A percentile compares a stretch with the other conserved stretches of the same genome.
Evolutionary conservation across 1,140 invertebrate species (phyloP).

Genomic region (Temnothorax longispinosus): DNA sequence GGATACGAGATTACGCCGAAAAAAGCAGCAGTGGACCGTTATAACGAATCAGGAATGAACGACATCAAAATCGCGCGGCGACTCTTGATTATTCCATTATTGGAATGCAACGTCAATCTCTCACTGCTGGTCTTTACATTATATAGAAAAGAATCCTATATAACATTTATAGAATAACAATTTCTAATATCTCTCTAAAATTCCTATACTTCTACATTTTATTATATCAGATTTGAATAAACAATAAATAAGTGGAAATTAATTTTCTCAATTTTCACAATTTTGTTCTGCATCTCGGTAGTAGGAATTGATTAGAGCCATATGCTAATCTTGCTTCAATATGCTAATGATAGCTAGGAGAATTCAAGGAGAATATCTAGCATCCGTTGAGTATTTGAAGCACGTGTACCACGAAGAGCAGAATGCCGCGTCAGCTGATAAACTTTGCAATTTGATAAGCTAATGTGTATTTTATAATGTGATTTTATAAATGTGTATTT

Average conservation of each 20-base stretch:
- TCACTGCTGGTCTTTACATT: background rate
- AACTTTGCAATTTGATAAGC: background rate
- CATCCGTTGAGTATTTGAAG: background rate
- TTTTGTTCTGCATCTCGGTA: background rate
- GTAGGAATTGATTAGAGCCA: background rate
- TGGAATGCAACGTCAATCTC: background rate
- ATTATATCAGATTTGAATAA: background rate
- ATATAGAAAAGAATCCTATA: background rate
- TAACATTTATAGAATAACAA: background rate
- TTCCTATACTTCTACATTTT: background rate
- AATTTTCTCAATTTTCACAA: background rate
- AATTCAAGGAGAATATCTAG: background rate
- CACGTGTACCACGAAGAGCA: background rate
- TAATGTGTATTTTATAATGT: constrained; percentile 7
- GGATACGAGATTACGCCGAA: constrained; percentile 24
- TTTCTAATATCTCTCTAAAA: background rate
- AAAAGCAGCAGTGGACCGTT: background rate
- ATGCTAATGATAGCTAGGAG: background rate
- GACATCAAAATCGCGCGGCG: background rate
- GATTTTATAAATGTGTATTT: constrained; percentile 13
- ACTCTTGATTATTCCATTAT: background rate
- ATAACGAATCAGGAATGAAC: background rate
- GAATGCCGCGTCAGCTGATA: background rate
- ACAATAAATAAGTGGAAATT: background rate
- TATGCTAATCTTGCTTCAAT: background rate